These are phyloP conservation scores for Porites evermanni DNA, from an alignment of 92 coral and sea anemone genomes.

Conservation along the genomic window DNA sequence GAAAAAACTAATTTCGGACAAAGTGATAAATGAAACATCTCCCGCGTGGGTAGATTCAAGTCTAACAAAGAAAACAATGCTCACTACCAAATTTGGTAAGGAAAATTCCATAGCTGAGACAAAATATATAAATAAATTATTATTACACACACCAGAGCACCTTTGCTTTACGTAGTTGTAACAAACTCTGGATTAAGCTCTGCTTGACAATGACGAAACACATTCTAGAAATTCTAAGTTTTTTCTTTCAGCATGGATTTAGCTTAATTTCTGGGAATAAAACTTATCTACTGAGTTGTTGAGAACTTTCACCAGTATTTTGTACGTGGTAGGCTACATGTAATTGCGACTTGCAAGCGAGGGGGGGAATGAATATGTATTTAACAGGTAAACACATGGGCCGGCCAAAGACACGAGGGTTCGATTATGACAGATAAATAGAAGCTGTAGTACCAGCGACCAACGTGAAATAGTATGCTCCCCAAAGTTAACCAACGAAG, in stretches of 20 bases:
- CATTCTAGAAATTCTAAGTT: neutral
- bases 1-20: neutral
- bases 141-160: neutral
- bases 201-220: neutral
- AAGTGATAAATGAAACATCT: neutral
- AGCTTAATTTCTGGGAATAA: no score
- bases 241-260: no score
- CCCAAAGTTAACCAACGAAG: neutral
- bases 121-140: constrained; percentile 24
- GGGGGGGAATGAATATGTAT: neutral
- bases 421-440: neutral
- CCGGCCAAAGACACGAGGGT: neutral
- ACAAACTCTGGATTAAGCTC: neutral
- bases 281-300: no score
- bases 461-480: no score
- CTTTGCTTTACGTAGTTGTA: neutral
- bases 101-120: neutral
- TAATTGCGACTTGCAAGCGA: neutral
- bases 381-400: neutral
- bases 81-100: constrained; percentile 17
- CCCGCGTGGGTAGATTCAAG: neutral
- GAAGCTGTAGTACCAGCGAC: neutral
- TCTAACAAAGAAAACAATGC: constrained; percentile 10
- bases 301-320: neutral
- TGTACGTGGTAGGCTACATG: constrained; percentile 7